Percentiles rank a stretch among this genome's conserved stretches.
These are phyloP conservation scores for Drosophila tanythrix DNA, from an alignment of 2,888 invertebrate genomes.

Conservation along the genomic window DNA sequence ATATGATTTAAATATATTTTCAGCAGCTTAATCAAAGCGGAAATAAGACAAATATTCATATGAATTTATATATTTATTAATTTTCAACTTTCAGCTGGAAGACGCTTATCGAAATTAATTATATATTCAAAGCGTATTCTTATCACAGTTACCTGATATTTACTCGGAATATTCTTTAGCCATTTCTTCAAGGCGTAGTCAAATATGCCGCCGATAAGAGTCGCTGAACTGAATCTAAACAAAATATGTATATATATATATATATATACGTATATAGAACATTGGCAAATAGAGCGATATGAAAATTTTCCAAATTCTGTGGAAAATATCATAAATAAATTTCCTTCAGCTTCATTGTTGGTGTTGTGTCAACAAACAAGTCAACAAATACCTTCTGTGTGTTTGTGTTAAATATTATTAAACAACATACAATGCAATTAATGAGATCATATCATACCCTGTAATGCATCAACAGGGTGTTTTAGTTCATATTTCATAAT, in stretches of 20 bases:
- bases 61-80: not conserved
- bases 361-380: constrained; percentile 37
- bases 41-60: not conserved
- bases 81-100: not conserved
- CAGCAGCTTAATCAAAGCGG: not conserved
- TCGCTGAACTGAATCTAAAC: constrained; percentile 16
- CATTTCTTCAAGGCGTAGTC: constrained; percentile 44
- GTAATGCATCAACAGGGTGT: not conserved
- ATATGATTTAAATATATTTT: not conserved
- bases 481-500: too few relatives aligned
- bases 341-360: constrained; percentile 28
- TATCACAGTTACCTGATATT: constrained; percentile 66
- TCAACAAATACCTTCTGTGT: constrained; percentile 20
- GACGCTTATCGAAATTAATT: constrained; percentile 45
- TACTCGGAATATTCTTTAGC: constrained; percentile 50
- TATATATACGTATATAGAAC: not conserved
- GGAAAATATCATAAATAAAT: constrained; percentile 44
- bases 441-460: constrained; percentile 30
- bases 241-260: constrained; percentile 9
- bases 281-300: constrained; percentile 2
- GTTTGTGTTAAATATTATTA: constrained; percentile 21
- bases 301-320: constrained; percentile 43
- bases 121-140: constrained; percentile 38
- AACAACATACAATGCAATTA: constrained; percentile 12
- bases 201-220: constrained; percentile 67